Evolutionary conservation across 2,797 vertebrate species (phyloP), one percentile per base, ranked within the genome.

Genomic region (Pygocentrus nattereri): DNA sequence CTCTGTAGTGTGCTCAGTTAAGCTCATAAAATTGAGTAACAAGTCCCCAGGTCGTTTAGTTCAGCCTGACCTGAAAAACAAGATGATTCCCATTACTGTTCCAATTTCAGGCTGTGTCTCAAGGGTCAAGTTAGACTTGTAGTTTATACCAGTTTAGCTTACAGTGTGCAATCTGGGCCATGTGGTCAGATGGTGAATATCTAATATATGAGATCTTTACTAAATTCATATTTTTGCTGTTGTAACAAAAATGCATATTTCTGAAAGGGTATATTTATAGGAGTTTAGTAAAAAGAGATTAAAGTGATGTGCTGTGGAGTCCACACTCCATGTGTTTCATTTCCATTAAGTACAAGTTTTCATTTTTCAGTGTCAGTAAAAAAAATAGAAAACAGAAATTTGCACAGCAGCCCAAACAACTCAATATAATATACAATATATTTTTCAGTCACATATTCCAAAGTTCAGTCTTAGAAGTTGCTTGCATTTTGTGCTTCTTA

Each of bases 41-140:
- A 56, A 38, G 52, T 56, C 71, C 71, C 50, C 52, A 74, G 71
- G 71, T 74, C 30, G 3, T 56, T 58, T 34, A 23, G 50, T 80
- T 41, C 70, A 38, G 49, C 56, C 49, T 61, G 56, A 47, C 38
- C 68, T 72, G 41, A 72, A 61, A 72, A 62, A 19, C 44, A 70
- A 70, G 11, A 54, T 10, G 30, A 59, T 44, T 74, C 19, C 54
- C 72, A 74, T 74, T 58, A 58, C 50, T 16, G 50, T 50, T 49
- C 41, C 68, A 70, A n/a, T n/a, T 74, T 58, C 31, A 41, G 34
- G 21, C 71, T 58, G 21, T 19, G 30, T 74, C 71, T 56, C 50
- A 34, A 27, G 71, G 21, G 49, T 73, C 27, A 31, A 11, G 49
- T 56, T 73, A 54, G 71, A n/a, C 12, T n/a, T 23, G 25, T 15